A percentile compares a stretch with the other conserved stretches of the same genome.
Evolutionary conservation across 1,140 invertebrate genomes (phyloP).

Genomic region (Nephotettix cincticeps): DNA sequence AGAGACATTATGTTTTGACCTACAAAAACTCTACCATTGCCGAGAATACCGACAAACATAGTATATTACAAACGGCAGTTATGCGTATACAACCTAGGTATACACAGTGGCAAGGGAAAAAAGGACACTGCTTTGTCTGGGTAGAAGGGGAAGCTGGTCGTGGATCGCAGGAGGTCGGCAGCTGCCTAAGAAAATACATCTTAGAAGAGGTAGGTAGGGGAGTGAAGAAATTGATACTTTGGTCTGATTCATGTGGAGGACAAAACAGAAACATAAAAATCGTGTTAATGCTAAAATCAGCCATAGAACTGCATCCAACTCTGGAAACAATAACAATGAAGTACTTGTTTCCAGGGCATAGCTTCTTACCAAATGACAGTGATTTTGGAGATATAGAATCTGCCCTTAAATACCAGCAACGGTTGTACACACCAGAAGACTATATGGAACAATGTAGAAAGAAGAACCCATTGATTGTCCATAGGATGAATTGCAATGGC

Average conservation of each 20-base stretch:
- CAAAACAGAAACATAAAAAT: slow-evolving; percentile 39
- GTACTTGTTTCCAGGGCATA: slow-evolving; percentile 44
- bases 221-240: slow-evolving; percentile 43
- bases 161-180: slow-evolving; percentile 45
- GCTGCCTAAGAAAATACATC: slow-evolving; percentile 43
- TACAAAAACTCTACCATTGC: slow-evolving; percentile 32
- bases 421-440: slow-evolving; percentile 41
- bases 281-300: slow-evolving; percentile 40
- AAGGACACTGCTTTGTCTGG: slow-evolving; percentile 42
- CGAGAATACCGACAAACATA: slow-evolving; percentile 42
- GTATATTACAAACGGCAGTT: slow-evolving; percentile 45
- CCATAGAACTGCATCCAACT: slow-evolving; percentile 36
- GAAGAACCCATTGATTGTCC: neutral
- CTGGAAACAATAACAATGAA: slow-evolving; percentile 40
- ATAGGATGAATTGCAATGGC: slow-evolving; percentile 19
- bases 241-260: slow-evolving; percentile 46
- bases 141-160: slow-evolving; percentile 42
- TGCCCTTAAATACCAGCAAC: slow-evolving; percentile 41
- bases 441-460: slow-evolving; percentile 39
- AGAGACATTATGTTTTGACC: neutral
- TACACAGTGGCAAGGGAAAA: slow-evolving; percentile 38
- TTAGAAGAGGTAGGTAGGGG: slow-evolving; percentile 30
- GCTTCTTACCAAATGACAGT: slow-evolving; percentile 45
- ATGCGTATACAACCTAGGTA: slow-evolving; percentile 34
- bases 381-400: slow-evolving; percentile 44